Base-by-base conservation (phyloP, 2,888 invertebrate species). In the Zhuqinia jingwanae region DNA sequence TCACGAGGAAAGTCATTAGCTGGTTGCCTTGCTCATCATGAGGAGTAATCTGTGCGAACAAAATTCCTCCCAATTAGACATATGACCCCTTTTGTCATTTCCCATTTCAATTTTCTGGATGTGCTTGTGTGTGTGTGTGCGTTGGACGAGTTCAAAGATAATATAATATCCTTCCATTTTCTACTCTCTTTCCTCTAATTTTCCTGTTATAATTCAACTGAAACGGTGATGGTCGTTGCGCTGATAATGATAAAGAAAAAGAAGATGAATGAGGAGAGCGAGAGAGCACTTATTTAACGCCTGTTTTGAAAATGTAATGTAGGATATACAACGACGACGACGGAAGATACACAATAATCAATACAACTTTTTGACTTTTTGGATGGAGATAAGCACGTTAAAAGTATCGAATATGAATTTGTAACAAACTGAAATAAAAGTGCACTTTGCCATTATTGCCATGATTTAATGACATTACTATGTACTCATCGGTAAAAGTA, bases 21-120 rank as follows among this genome's bases (percentile, higher is more conserved):
- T 77, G 77, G 82, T 56, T 79, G 63, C 76, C 78, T 45, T 68
- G 36, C 50, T 88, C 56, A 53, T 80, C 63, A 76, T 88, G 87
- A 85, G 85, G 87, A 89, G 88, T 86, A 89, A 90, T 90, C 88
- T 88, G 88, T 63, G 87, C 83, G 86, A 89, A 89, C 89, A 90
- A 90, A n/a, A 89, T 90, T 90, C 89, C 87, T 87, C 87, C 90
- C 89, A 90, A 90, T 90, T 90, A 89, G 90, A 90, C 89, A 90
- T 85, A 87, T 89, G 90, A 89, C 88, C 89, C 89, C 89, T 88
- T 88, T 86, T 87, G 88, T 81, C 86, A 88, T 89, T 89, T 89
- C 89, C 90, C 87, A 75, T 87, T 76, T 68, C 73, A 73, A 63
- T 73, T 85, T 65, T 68, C 83, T 58, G 65, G 73, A 20, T 73